phyloP scores from a whole-genome alignment of 1,140 invertebrate genomes.

The Drosophila watanabei region DNA sequence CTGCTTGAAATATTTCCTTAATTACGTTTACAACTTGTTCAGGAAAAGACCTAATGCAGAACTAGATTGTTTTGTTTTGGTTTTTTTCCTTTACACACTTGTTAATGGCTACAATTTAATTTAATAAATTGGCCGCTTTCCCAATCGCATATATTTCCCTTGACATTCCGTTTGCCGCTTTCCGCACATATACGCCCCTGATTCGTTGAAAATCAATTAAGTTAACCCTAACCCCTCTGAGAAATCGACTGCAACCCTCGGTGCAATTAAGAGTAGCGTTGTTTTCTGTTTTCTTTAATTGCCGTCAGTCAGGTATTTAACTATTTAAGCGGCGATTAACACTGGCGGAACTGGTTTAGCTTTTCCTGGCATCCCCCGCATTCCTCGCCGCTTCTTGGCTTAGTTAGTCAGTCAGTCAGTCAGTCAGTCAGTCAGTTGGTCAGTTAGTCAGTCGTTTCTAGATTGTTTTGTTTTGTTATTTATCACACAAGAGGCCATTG shows the following conservation, averaged over 20 bases:
- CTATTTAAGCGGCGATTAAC: slow-evolving; percentile 60
- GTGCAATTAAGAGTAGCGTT: slow-evolving; percentile 43
- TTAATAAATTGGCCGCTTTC: slow-evolving; percentile 43
- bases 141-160: slow-evolving; percentile 23
- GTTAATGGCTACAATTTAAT: slow-evolving; percentile 15
- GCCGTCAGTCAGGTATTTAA: slow-evolving; percentile 36
- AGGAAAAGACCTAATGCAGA: slow-evolving; percentile 7
- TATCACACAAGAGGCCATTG: slow-evolving; percentile 48
- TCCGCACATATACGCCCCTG: slow-evolving; percentile 31
- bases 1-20: slow-evolving; percentile 19
- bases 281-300: slow-evolving; percentile 63
- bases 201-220: slow-evolving; percentile 45
- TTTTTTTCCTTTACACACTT: slow-evolving; percentile 9
- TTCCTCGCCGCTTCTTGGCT: slow-evolving; percentile 1
- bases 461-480: slow-evolving; percentile 42
- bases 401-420: background rate
- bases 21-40: background rate
- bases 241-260: slow-evolving; percentile 28
- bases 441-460: slow-evolving; percentile 28
- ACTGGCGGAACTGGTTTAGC: slow-evolving; percentile 70
- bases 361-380: slow-evolving; percentile 44
- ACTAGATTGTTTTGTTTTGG: background rate
- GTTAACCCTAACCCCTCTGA: slow-evolving; percentile 39
- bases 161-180: slow-evolving; percentile 23
- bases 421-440: slow-evolving; percentile 14